Conservation (phyloP, 2,797 vertebrate species). For the Semaprochilodus insignis region DNA sequence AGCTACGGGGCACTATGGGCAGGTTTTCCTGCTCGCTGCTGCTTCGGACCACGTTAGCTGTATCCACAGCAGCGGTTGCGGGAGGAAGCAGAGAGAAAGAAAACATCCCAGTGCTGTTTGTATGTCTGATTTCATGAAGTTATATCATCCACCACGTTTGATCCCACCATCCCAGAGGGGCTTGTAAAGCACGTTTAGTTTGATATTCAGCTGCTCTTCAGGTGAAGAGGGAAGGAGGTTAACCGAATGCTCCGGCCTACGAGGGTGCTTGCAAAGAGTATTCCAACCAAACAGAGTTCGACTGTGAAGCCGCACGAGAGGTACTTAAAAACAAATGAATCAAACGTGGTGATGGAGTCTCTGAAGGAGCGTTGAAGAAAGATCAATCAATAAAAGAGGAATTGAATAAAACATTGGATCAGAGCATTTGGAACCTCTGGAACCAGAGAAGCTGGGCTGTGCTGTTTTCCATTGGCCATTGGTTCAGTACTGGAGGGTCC, state of each 20-base stretch:
- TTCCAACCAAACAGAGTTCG: not conserved
- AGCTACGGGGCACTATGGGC: too few relatives aligned
- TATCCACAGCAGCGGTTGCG: not conserved
- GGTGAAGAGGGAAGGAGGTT: not conserved
- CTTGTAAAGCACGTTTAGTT: not conserved
- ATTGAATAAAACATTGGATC: too few relatives aligned
- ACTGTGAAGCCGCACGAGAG: too few relatives aligned
- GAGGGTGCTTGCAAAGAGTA: not conserved
- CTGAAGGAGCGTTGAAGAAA: too few relatives aligned
- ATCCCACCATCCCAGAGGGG: not conserved
- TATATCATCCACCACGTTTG: not conserved
- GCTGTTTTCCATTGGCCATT: too few relatives aligned
- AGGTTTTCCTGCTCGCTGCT: too few relatives aligned
- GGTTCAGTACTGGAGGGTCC: too few relatives aligned
- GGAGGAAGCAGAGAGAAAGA: not conserved
- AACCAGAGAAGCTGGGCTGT: too few relatives aligned
- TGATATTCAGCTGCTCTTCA: not conserved
- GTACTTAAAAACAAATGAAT: too few relatives aligned
- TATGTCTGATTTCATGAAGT: not conserved
- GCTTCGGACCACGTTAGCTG: not conserved
- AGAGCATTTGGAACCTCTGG: too few relatives aligned
- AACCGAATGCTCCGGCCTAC: not conserved
- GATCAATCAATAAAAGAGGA: too few relatives aligned
- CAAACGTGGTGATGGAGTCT: too few relatives aligned
- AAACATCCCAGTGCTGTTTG: not conserved